Evolutionary conservation across 2,113 vertebrate species (phyloP), one percentile per base, ranked within the genome.

Genomic region (Nettapus auritus): DNA sequence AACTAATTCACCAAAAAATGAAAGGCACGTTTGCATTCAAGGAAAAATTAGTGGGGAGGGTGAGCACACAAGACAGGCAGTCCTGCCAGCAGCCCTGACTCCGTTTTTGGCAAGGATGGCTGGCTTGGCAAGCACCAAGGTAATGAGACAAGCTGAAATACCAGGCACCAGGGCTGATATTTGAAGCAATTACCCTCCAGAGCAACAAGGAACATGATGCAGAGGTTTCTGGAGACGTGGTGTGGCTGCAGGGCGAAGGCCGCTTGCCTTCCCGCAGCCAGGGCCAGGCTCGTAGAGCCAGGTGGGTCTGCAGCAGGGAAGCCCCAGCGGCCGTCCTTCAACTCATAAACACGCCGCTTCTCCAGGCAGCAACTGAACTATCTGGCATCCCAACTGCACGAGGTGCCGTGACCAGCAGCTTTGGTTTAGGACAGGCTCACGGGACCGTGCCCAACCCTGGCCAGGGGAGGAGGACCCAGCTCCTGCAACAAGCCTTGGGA

Each of bases 141-240:
- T 94, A 97, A 97, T 93, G 96, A 96, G 96, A 97, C 96, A 96
- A 97, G 96, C 95, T 96, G 96, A 96, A 97, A 97, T 93, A 94
- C 87, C 88, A 86, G 96, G 96, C 94, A 82, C 91, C 31, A 13
- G 95, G 91, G 89, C 95, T 88, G 92, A 92, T 96, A 96, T 98
- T 98, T 96, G 97, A 96, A 96, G 97, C 95, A 97, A 97, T 98
- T 97, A 97, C 98, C 96, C 96, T 97, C 96, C 93, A 48, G 88
- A 88, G 96, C 90, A 97, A 94, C 96, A 80, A 96, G 94, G 96
- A 93, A 97, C 96, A 94, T 75, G 90, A 95, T 46, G 14, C 93
- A 95, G 97, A 97, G 91, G 91, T 74, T 97, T 97, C 97, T 86
- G 82, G 97, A 96, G 96, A 91, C 71, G 57, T 13, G 80, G 78